These are phyloP conservation scores for Notamacropus eugenii DNA, from an alignment of 2,797 vertebrate genomes.

Conservation along the genomic window DNA sequence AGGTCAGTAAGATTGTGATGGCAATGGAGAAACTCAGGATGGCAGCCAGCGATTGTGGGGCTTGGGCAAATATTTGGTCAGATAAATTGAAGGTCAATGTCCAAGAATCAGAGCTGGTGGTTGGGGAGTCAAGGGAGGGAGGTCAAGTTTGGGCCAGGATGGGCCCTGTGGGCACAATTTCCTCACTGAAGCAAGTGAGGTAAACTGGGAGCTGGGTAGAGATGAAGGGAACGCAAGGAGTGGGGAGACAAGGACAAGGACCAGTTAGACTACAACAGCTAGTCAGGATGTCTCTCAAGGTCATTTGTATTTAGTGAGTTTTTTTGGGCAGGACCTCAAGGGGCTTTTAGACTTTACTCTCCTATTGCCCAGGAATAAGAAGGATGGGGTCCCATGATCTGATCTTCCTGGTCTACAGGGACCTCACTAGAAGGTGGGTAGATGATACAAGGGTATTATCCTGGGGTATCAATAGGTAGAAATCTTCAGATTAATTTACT, in stretches of 20 bases:
- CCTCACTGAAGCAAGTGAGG: neutral
- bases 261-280: neutral
- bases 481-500: neutral
- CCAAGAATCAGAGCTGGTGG: neutral
- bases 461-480: neutral
- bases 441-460: neutral
- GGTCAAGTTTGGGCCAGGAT: neutral
- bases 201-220: neutral
- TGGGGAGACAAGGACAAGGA: neutral
- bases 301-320: neutral
- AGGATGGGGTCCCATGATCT: neutral
- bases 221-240: neutral
- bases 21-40: neutral
- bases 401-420: neutral
- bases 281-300: neutral
- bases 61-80: neutral
- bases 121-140: neutral
- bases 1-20: neutral
- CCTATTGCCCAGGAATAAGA: neutral
- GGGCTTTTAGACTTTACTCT: neutral
- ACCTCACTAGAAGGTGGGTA: neutral
- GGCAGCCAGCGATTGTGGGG: neutral
- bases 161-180: neutral
- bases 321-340: neutral
- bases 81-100: neutral